Percentiles rank a stretch among this genome's conserved stretches.
Evolutionary conservation across 1,140 invertebrate species (phyloP).

Genomic region (Drosophila dunni): DNA sequence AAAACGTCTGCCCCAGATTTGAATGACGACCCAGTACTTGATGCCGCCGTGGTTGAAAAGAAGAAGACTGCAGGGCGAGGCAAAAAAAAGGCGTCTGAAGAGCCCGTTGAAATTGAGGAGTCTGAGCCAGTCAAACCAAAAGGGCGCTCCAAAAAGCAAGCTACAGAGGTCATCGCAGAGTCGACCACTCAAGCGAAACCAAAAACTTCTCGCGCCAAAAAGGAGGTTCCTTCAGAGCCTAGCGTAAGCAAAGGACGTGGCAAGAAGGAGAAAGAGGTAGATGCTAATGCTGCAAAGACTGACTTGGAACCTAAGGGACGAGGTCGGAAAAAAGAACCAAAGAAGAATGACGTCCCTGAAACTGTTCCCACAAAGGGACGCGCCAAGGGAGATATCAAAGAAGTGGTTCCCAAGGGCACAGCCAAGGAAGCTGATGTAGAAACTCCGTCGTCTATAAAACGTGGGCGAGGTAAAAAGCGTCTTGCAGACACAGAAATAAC

Average conservation of each 20-base stretch:
- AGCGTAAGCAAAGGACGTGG: conserved; percentile 11
- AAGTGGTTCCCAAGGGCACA: conserved; percentile 25
- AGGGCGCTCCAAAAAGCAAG: conserved; percentile 55
- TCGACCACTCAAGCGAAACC: conserved; percentile 32
- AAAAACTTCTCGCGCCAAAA: conserved; percentile 34
- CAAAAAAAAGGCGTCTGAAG: conserved; percentile 8
- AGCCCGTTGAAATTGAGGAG: conserved; percentile 12
- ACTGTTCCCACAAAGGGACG: conserved; percentile 22
- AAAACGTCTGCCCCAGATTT: conserved; percentile 25
- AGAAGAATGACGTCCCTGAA: conserved; percentile 2
- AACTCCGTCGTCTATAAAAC: conserved; percentile 19
- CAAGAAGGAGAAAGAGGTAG: conserved; percentile 37
- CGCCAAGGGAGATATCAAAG: conserved; percentile 29
- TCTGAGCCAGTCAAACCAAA: conserved; percentile 39
- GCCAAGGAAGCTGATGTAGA: conserved; percentile 19
- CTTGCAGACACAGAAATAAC: conserved; percentile 48
- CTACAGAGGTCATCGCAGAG: conserved; percentile 24
- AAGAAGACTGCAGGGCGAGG: conserved; percentile 6
- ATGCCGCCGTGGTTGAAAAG: not conserved
- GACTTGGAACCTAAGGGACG: conserved; percentile 59
- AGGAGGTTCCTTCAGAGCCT: conserved; percentile 40
- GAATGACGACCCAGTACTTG: not conserved
- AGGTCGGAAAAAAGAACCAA: conserved; percentile 61
- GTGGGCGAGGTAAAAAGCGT: conserved; percentile 33
- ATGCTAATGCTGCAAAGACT: conserved; percentile 18